These are phyloP conservation scores for Oscheius sp. DNA, from an alignment of 1,140 invertebrate genomes.

Conservation along the genomic window DNA sequence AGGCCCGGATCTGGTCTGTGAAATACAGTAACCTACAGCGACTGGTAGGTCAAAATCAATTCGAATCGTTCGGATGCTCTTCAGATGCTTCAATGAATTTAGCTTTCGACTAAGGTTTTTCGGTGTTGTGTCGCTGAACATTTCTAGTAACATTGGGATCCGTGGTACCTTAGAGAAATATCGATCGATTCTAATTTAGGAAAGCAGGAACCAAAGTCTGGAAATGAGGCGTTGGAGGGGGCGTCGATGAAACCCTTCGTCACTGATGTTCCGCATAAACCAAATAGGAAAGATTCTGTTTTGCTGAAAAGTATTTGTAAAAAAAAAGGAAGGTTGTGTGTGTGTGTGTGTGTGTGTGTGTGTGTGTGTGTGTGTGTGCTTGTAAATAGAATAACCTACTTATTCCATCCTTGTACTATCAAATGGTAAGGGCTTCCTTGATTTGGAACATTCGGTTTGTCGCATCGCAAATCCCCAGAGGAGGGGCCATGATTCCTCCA, in stretches of 20 bases:
- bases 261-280: slow-evolving; percentile 6
- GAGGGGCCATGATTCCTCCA: slow-evolving; percentile 11
- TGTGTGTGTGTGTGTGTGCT: not conserved
- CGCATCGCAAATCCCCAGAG: not conserved
- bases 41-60: not conserved
- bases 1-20: slow-evolving; percentile 5
- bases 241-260: slow-evolving; percentile 8
- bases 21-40: not conserved
- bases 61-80: not conserved
- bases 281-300: slow-evolving; percentile 4
- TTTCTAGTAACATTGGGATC: too few species aligned
- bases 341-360: not conserved
- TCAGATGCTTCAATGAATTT: not conserved
- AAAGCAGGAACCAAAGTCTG: slow-evolving; percentile 23
- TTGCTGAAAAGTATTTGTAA: slow-evolving; percentile 1
- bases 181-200: slow-evolving; percentile 9
- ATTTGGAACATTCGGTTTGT: slow-evolving; percentile 18
- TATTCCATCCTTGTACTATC: slow-evolving; percentile 10
- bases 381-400: not conserved
- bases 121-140: too few species aligned
- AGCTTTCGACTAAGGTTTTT: not conserved
- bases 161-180: not conserved
- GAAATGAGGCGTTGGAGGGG: not conserved
- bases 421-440: not conserved
- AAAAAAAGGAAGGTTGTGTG: not conserved